Evolutionary conservation across 2,888 invertebrate genomes (phyloP).

Genomic region (Lordiphosa fenestrarum): DNA sequence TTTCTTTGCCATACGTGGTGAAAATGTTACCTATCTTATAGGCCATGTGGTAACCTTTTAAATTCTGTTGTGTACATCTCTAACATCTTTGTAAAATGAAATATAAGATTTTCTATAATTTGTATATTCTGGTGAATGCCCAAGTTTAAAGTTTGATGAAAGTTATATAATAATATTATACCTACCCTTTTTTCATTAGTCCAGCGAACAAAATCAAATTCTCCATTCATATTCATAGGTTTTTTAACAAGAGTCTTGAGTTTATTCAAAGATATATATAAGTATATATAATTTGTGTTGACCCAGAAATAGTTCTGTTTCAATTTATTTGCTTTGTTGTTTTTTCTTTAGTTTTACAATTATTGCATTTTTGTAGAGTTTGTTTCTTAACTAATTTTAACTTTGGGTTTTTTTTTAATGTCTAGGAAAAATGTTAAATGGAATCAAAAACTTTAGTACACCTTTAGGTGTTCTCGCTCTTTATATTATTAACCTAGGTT

Average conservation of each 20-base stretch:
- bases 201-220: neutral
- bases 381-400: conserved; percentile 33
- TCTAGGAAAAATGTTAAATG: conserved; percentile 65
- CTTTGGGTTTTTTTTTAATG: conserved; percentile 21
- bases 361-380: conserved; percentile 66
- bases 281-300: conserved; percentile 57
- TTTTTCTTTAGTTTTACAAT: conserved; percentile 62
- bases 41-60: conserved; percentile 72
- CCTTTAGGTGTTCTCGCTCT: conserved; percentile 30
- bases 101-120: too few relatives aligned
- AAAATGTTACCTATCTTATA: conserved; percentile 68
- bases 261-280: conserved; percentile 73
- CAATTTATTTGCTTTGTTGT: conserved; percentile 41
- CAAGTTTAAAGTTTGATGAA: too few relatives aligned
- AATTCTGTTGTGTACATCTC: neutral
- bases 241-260: conserved; percentile 77
- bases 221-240: conserved; percentile 32
- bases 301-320: conserved; percentile 64
- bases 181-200: neutral
- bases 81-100: neutral
- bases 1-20: conserved; percentile 74
- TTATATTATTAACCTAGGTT: conserved; percentile 34
- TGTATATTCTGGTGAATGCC: too few relatives aligned
- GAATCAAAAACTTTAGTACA: conserved; percentile 64
- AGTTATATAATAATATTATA: too few relatives aligned